Evolutionary conservation across 2,888 invertebrate species (phyloP), one percentile per base, ranked within the genome.

Genomic region (Anticlea derivata): DNA sequence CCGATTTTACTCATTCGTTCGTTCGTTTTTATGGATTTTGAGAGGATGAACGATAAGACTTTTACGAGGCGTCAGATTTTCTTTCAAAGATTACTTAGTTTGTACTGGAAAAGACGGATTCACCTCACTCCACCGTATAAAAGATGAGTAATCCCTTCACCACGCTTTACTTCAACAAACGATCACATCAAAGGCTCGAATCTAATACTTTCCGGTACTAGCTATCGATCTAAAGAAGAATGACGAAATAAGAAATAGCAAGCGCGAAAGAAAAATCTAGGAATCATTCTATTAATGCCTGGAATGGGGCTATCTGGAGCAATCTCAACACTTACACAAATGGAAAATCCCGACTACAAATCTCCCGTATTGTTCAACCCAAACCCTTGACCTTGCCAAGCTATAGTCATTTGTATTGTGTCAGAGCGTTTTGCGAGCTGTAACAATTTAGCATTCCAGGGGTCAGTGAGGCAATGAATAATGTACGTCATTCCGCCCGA

Each of bases 361-460:
- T 55, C 50, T 46, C 47, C 30, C 40, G 50, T 44, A 47, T 55
- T 56, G 60, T 64, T 52, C 48, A 58, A 66, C 47, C 50, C 60
- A 47, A 61, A 61, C 53, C 70, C 66, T 73, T 71, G 65, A 64
- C 70, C 70, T 70, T 73, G 65, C 46, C 58, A 50, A 54, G 52
- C 54, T 46, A 46, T 45, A 56, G 62, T 66, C 58, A 70, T 70
- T 63, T 66, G 56, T 70, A 66, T 66, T 63, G 65, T 63, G 65
- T 63, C 65, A 67, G 65, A 58, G 45, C 46, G 45, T 60, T 65
- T 62, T 55, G 56, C 47, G 60, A 58, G 63, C 60, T 58, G 59
- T 52, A 45, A 46, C 55, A 50, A 46, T 62, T 66, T 62, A 58
- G 54, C 50, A 60, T 59, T 63, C 56, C 43, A 29, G 54, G 59